phyloP scores from a whole-genome alignment of 2,888 invertebrate genomes.

The Parnassius orleans region DNA sequence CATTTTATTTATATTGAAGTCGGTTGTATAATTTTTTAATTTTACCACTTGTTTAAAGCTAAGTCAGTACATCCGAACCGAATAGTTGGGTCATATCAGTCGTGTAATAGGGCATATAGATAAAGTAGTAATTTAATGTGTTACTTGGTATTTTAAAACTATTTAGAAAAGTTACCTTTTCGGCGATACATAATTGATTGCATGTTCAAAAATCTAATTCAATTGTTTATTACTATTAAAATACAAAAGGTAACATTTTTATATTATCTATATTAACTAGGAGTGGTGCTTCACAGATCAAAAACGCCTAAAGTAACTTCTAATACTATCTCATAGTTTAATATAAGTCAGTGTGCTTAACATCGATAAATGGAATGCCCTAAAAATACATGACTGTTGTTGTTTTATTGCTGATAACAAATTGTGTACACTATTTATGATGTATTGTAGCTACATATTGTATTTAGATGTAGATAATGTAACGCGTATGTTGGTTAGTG shows the following conservation, averaged over 20 bases:
- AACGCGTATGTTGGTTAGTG: slow-evolving; percentile 58
- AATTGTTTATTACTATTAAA: too few species aligned
- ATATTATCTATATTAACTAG: neutral
- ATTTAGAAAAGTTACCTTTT: neutral
- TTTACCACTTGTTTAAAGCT: slow-evolving; percentile 20
- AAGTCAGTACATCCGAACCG: slow-evolving; percentile 38
- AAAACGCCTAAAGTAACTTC: slow-evolving; percentile 6
- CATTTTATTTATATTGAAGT: too few species aligned
- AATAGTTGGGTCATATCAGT: slow-evolving; percentile 48
- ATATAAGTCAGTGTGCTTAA: slow-evolving; percentile 8
- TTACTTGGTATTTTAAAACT: slow-evolving; percentile 4
- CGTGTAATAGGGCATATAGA: slow-evolving; percentile 42
- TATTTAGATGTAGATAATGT: slow-evolving; percentile 58
- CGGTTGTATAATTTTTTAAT: too few species aligned
- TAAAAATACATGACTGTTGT: slow-evolving; percentile 39
- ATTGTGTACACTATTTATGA: slow-evolving; percentile 39
- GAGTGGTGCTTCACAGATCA: neutral
- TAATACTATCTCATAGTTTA: neutral
- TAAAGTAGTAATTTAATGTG: slow-evolving; percentile 16
- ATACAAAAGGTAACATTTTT: neutral
- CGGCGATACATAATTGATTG: neutral
- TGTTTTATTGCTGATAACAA: slow-evolving; percentile 40
- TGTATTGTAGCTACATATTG: slow-evolving; percentile 31
- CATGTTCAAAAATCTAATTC: too few species aligned
- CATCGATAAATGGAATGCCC: slow-evolving; percentile 32